Percentiles rank a stretch among this genome's conserved stretches.
These are phyloP conservation scores for Zaprionus lachaisei DNA, from an alignment of 1,140 invertebrate species.

Conservation along the genomic window DNA sequence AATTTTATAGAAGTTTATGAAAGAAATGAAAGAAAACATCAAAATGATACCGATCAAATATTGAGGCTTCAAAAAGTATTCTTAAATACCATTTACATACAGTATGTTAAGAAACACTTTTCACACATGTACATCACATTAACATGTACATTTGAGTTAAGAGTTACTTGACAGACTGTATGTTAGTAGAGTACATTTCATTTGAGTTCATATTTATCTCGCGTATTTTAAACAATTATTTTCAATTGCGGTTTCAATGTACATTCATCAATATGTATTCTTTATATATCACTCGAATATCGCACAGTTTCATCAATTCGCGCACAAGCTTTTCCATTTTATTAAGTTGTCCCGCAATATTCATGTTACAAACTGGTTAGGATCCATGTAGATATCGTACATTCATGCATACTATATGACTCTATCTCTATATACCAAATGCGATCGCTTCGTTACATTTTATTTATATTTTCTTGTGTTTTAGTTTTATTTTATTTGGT, in stretches of 20 bases:
- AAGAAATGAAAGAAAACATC: conserved; percentile 31
- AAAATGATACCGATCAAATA: conserved; percentile 43
- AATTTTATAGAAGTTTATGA: conserved; percentile 72
- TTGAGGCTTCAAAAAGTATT: conserved; percentile 35
- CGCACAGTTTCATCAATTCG: conserved; percentile 23
- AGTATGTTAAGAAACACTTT: too few relatives aligned
- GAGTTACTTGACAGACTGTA: too few relatives aligned
- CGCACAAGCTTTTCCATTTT: conserved; percentile 29
- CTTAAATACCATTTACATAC: conserved; percentile 12
- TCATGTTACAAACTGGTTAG: conserved; percentile 31
- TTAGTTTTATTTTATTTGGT: conserved; percentile 29
- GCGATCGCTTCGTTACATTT: conserved; percentile 29
- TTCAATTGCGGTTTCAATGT: conserved; percentile 45
- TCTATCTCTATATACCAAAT: conserved; percentile 4
- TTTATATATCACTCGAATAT: not conserved
- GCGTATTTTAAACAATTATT: conserved; percentile 11
- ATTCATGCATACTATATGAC: conserved; percentile 10
- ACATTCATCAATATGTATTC: not conserved
- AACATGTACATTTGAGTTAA: too few relatives aligned
- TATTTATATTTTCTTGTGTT: conserved; percentile 40
- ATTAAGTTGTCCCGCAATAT: conserved; percentile 17
- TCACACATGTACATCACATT: too few relatives aligned
- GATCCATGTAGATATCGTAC: conserved; percentile 12
- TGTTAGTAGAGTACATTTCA: conserved; percentile 10
- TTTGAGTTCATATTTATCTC: conserved; percentile 20